phyloP scores from a whole-genome alignment of 2,797 vertebrate genomes.

The Poecilia picta region DNA sequence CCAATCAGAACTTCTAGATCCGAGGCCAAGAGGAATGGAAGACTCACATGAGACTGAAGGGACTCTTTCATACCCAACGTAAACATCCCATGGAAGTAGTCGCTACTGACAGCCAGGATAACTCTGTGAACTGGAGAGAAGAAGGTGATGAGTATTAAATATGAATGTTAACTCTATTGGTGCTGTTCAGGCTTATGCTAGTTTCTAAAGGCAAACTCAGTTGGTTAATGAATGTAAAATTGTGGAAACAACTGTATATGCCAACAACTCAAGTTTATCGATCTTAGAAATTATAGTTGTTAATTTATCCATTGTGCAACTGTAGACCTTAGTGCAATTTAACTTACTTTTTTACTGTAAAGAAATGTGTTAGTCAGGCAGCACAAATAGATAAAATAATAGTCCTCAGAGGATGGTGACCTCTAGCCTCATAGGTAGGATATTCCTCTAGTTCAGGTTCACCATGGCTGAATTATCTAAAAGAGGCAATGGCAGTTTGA shows the following conservation, averaged over 20 bases:
- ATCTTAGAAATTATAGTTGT: not conserved
- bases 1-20: constrained; percentile 83
- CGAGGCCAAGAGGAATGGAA: constrained; percentile 70
- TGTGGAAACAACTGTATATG: not conserved
- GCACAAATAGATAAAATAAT: not conserved
- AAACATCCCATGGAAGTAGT: constrained; percentile 89
- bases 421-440: not conserved
- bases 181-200: not conserved
- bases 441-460: not conserved
- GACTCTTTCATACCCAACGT: constrained; percentile 86
- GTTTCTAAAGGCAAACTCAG: not conserved
- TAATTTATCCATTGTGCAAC: not conserved
- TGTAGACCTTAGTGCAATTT: not conserved
- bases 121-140: constrained; percentile 81
- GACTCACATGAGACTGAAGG: constrained; percentile 67
- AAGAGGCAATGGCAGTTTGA: not conserved
- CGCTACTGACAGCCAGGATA: constrained; percentile 84
- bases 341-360: not conserved
- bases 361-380: not conserved
- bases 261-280: not conserved
- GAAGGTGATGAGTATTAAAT: not conserved
- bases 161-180: not conserved
- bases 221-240: not conserved
- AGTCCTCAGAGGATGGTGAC: not conserved
- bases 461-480: not conserved